Evolutionary conservation across 2,888 invertebrate species (phyloP), one percentile per base, ranked within the genome.

Genomic region (Cephus pygmeus): DNA sequence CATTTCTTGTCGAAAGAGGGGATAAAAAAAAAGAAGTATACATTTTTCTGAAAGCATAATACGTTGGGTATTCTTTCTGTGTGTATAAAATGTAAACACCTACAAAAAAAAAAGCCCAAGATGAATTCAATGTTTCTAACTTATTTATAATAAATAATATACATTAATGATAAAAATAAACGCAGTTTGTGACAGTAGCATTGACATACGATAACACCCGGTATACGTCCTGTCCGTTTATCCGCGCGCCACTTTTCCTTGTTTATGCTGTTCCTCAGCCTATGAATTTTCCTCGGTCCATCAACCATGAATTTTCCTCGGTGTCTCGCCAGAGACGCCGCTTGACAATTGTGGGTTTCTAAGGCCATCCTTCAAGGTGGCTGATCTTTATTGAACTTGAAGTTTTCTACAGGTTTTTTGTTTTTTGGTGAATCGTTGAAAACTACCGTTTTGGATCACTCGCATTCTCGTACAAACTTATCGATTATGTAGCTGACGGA

Each of bases 61-160:
- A 88, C 81, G 88, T 89, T 89, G 88, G 88, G 87, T 90, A 90
- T 89, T 89, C 88, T 89, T 90, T 90, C 87, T 90, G 89, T 90
- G 90, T 90, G 90, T 91, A 91, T 90, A 90, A 90, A 91, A 89
- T 91, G 90, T 91, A 91, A 90, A 90, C 91, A 90, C 88, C 88
- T 89, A 89, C 87, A 87, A 69, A 56, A 56, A 36, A 36, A 40
- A 56, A 85, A 83, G 81, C 88, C 89, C 88, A 88, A 88, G 87
- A 87, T 85, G 82, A 88, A 88, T 87, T 89, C 89, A 89, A 90
- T 91, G 91, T 91, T 91, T 91, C 90, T 91, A 91, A 91, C 90
- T 91, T 91, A 91, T 91, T 91, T 91, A 91, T 91, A 91, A 91
- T 90, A 90, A 91, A 90, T 90, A 90, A 89, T 91, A 91, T 88